Evolutionary conservation across 2,113 vertebrate species (phyloP), one percentile per base, ranked within the genome.

Genomic region (Lipophrys pholis): DNA sequence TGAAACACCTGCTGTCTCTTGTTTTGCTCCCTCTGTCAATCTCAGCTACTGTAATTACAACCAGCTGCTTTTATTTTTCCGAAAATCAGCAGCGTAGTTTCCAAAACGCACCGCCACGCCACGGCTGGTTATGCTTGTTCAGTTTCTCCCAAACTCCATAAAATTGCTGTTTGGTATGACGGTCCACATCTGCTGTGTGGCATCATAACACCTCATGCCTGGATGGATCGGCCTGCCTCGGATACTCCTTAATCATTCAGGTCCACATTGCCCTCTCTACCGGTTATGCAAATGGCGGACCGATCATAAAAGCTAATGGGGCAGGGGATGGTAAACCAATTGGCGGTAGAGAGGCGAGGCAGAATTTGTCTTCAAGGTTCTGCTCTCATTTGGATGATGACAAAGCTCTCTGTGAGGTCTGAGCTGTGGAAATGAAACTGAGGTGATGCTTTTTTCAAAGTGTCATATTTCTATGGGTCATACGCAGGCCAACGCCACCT

Each of bases 381-480:
- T 39, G 52, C 43, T 85, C 73, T 87, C 78, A 61, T 85, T 81
- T 69, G 53, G 60, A 74, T 56, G 73, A 76, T 59, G 53, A 49
- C 48, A 49, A 67, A 12, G 56, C 76, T 60, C 62, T 69, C 62
- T 11, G 55, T n/a, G 12, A 63, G 78, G 68, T 72, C 54, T 49
- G 30, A 72, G 53, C 66, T 49, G 51, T 30, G 70, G 68, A 73
- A 76, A 80, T 82, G 76, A 87, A 81, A 73, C 42, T 1, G 38
- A 70, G 66, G 12, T 15, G 74, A 69, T 73, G 66, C 50, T 84
- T 83, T 83, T 83, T 83, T 54, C 56, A 55, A 83, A 53, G 73
- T 82, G 87, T 86, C 73, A 78, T 80, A 82, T 88, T 88, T 88
- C 72, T 43, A 3, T 6, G 38, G 88, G 85, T 92, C 88, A 91